These are phyloP conservation scores for Semaprochilodus insignis DNA, from an alignment of 2,797 vertebrate genomes.

Conservation along the genomic window DNA sequence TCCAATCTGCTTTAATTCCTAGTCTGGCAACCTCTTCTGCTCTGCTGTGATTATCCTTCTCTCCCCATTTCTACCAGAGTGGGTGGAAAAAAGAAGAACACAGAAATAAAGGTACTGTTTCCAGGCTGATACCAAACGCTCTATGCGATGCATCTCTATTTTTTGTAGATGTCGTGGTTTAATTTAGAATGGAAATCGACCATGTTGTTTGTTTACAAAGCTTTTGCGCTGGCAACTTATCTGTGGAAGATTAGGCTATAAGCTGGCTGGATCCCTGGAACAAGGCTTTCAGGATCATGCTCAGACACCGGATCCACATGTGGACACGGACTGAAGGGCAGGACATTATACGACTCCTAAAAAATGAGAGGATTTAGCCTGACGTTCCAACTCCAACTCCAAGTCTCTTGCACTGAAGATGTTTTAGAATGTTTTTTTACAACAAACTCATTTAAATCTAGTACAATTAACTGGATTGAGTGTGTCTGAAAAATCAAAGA, in stretches of 20 bases:
- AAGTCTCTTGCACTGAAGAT: not conserved
- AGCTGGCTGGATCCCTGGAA: slow-evolving; percentile 10
- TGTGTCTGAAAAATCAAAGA: no score
- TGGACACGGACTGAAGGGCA: slow-evolving; percentile 21
- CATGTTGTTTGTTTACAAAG: slow-evolving; percentile 29
- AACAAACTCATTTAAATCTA: no score
- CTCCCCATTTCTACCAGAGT: not conserved
- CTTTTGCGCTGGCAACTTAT: not conserved
- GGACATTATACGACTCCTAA: not conserved
- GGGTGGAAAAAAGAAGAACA: not conserved
- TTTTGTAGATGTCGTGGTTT: slow-evolving; percentile 27
- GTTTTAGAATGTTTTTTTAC: not conserved
- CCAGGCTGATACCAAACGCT: not conserved
- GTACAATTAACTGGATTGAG: no score
- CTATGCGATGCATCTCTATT: not conserved
- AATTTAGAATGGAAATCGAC: slow-evolving; percentile 36
- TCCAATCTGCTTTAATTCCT: not conserved
- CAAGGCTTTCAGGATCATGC: slow-evolving; percentile 16
- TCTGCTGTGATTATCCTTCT: not conserved
- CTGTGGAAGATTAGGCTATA: slow-evolving; percentile 6
- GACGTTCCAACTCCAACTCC: not conserved
- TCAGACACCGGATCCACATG: slow-evolving; percentile 1
- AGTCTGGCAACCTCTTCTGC: not conserved
- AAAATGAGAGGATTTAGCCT: not conserved
- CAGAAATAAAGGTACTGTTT: not conserved